Conservation (phyloP, 2,888 invertebrate species). For the Diarsia brunnea region DNA sequence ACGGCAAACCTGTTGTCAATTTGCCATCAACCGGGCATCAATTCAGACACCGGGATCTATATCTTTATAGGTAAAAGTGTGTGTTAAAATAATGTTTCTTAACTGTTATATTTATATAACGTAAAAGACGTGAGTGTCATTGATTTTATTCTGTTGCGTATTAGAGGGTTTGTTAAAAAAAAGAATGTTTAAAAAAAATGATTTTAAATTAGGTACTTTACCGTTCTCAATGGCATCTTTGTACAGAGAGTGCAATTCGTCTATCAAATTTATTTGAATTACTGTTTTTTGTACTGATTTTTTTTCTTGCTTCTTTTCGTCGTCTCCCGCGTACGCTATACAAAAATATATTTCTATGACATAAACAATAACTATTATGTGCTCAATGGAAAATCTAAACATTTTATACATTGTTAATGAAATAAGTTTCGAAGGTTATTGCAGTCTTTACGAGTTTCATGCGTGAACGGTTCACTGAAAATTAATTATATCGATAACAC, state of each 20-base stretch:
- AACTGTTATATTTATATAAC: neutral
- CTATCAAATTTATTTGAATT: slow-evolving; percentile 64
- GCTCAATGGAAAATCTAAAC: neutral
- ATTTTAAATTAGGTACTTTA: slow-evolving; percentile 40
- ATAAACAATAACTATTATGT: slow-evolving; percentile 32
- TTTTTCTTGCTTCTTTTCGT: neutral
- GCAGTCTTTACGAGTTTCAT: slow-evolving; percentile 55
- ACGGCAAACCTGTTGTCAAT: neutral
- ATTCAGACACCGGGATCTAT: neutral
- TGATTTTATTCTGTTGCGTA: neutral
- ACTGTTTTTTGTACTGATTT: slow-evolving; percentile 49
- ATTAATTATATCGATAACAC: slow-evolving; percentile 72
- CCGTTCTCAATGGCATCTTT: slow-evolving; percentile 72
- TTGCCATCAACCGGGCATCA: neutral
- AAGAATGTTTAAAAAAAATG: neutral
- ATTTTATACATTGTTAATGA: slow-evolving; percentile 19
- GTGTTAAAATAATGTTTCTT: neutral
- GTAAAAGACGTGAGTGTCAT: neutral
- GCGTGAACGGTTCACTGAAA: slow-evolving; percentile 75
- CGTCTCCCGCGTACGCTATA: slow-evolving; percentile 42
- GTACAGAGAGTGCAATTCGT: slow-evolving; percentile 73
- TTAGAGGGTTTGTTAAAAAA: neutral
- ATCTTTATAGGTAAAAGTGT: too few species aligned
- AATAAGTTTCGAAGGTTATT: slow-evolving; percentile 44
- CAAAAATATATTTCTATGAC: slow-evolving; percentile 4